These are phyloP conservation scores for Platysternon megacephalum DNA, from an alignment of 2,113 vertebrate species.

Conservation along the genomic window DNA sequence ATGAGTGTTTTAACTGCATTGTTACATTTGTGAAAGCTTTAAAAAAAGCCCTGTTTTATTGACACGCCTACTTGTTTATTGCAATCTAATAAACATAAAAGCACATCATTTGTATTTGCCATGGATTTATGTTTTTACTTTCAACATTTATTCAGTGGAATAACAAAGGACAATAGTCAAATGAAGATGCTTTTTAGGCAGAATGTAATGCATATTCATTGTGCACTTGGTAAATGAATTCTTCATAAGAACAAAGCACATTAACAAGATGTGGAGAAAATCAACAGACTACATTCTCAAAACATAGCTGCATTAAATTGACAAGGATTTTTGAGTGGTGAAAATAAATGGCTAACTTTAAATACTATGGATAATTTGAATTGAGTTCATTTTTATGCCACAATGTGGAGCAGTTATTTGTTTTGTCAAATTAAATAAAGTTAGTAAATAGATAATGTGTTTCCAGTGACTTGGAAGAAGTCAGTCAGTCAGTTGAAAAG, in stretches of 20 bases:
- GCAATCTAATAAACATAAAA: slow-evolving; percentile 30
- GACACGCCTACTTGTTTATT: slow-evolving; percentile 51
- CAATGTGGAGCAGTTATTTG: background rate
- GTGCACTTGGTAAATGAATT: slow-evolving; percentile 20
- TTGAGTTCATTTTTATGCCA: background rate
- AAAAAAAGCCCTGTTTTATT: slow-evolving; percentile 2
- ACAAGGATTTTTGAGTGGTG: background rate
- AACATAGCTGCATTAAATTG: background rate
- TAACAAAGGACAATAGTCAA: slow-evolving; percentile 47
- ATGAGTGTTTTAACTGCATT: slow-evolving; percentile 3
- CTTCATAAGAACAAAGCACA: background rate
- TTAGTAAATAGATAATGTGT: slow-evolving; percentile 32
- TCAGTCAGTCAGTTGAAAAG: slow-evolving; percentile 54
- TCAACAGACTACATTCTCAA: slow-evolving; percentile 3
- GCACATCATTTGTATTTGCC: slow-evolving; percentile 51
- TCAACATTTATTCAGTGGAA: slow-evolving; percentile 3
- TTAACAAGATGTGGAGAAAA: slow-evolving; percentile 41
- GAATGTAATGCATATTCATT: slow-evolving; percentile 44
- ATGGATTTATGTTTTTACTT: slow-evolving; percentile 26
- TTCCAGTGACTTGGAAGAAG: slow-evolving; percentile 35
- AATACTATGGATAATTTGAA: slow-evolving; percentile 1
- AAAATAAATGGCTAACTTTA: background rate
- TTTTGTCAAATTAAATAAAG: slow-evolving; percentile 6
- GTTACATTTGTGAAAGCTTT: background rate
- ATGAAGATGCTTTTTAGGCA: slow-evolving; percentile 27